Evolutionary conservation across 1,140 invertebrate species (phyloP).

Genomic region (Formica exsecta): DNA sequence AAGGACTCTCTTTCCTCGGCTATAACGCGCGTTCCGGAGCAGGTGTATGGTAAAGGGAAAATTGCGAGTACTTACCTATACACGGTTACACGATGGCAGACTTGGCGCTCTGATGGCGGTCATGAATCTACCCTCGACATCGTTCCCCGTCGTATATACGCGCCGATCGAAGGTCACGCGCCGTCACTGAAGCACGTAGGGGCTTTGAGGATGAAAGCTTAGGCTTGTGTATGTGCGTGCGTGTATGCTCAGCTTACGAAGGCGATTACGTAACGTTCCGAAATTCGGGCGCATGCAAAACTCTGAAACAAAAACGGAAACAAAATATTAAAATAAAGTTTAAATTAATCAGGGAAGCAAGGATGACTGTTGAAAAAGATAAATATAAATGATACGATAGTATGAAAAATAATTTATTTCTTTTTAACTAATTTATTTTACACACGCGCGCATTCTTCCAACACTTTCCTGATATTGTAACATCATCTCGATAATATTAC

Average conservation of each 20-base stretch:
- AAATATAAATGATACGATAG: not conserved
- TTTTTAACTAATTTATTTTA: not conserved
- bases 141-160: slow-evolving; percentile 31
- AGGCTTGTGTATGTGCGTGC: too few species aligned
- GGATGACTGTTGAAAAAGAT: not conserved
- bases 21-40: slow-evolving; percentile 55
- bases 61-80: slow-evolving; percentile 56
- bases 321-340: not conserved
- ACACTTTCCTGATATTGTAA: not conserved
- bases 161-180: slow-evolving; percentile 58
- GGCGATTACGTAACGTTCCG: not conserved
- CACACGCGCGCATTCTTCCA: not conserved
- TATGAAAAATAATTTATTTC: not conserved
- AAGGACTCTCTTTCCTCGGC: slow-evolving; percentile 53
- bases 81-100: slow-evolving; percentile 7
- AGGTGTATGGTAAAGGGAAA: slow-evolving; percentile 64
- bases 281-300: not conserved
- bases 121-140: slow-evolving; percentile 62
- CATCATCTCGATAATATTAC: not conserved
- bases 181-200: slow-evolving; percentile 44
- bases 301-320: not conserved
- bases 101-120: slow-evolving; percentile 34
- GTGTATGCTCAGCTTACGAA: not conserved
- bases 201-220: slow-evolving; percentile 40
- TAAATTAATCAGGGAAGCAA: not conserved